Evolutionary conservation across 2,888 invertebrate species (phyloP), one percentile per base, ranked within the genome.

Genomic region (Thera britannica): DNA sequence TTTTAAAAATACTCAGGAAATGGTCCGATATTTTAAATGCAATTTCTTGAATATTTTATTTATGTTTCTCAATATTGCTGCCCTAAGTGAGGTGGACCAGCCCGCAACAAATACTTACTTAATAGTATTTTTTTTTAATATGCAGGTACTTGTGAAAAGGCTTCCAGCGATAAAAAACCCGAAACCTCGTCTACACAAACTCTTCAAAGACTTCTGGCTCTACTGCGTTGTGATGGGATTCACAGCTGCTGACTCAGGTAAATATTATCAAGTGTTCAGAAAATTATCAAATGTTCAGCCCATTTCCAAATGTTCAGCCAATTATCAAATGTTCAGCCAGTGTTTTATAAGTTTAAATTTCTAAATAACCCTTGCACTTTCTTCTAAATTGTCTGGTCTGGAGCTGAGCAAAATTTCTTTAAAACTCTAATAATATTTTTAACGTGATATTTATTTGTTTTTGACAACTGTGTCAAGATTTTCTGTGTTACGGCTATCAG

Each of bases 171-270:
- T 99, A 73, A 96, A 96, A 79, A 97, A 98, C 78, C 98, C 99
- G 0, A 97, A 98, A 77, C 97, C 98, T 0, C 95, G 99, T 5
- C 94, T 99, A 51, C 97, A 98, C 83, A 99, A 99, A 87, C 92
- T 99, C n/a, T 99, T 99, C 89, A 96, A 98, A 80, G 99, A 99
- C 89, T 99, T 99, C 88, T 99, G 99, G 99, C 95, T 99, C 56
- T 99, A 99, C 86, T 99, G 99, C 86, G 98, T 99, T 1, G 98
- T 99, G 3, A 98, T 99, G 97, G 99, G 99, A 8, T 99, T 99
- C 88, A 98, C 98, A 0, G 97, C 97, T 0, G 97, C 97, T 8
- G 96, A 96, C 78, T 95, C 96, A 81, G 96, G 96, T 95, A 86
- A 76, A 69, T 83, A 83, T 68, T 63, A 57, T 57, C 67, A 41